Conservation (phyloP, 2,888 invertebrate genomes). For the Eulithis prunata region DNA sequence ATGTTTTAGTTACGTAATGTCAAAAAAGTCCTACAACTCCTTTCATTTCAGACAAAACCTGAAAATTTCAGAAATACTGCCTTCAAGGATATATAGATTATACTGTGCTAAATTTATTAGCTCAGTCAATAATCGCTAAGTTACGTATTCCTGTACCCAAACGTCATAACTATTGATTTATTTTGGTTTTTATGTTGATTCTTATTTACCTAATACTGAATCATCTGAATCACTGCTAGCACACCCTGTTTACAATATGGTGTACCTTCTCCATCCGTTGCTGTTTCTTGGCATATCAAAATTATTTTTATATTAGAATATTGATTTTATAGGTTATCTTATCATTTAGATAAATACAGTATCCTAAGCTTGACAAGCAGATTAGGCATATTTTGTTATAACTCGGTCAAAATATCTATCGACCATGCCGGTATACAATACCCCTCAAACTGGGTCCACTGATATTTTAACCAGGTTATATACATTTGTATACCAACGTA, state of each 20-base stretch:
- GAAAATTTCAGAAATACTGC: slow-evolving; percentile 21
- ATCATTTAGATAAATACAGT: slow-evolving; percentile 42
- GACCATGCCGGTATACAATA: no score
- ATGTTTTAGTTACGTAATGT: slow-evolving; percentile 80
- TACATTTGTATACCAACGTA: no score
- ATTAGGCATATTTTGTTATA: slow-evolving; percentile 7
- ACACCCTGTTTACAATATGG: background rate
- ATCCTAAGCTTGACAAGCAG: slow-evolving; percentile 13
- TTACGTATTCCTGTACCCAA: slow-evolving; percentile 15
- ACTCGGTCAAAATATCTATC: no score
- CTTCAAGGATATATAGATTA: slow-evolving; percentile 6
- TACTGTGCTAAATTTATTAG: background rate
- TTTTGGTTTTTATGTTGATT: slow-evolving; percentile 22
- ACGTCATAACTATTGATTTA: slow-evolving; percentile 28
- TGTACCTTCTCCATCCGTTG: background rate
- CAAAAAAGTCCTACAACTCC: slow-evolving; percentile 55
- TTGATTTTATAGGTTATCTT: slow-evolving; percentile 50
- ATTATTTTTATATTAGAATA: slow-evolving; percentile 12
- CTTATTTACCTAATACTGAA: slow-evolving; percentile 5
- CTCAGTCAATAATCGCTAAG: slow-evolving; percentile 1
- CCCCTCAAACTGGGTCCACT: no score
- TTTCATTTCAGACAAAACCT: slow-evolving; percentile 5
- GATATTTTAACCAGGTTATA: no score
- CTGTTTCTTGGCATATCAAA: background rate
- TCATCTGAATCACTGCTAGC: background rate